Conservation (phyloP, 2,888 invertebrate genomes). For the Arctia plantaginis region DNA sequence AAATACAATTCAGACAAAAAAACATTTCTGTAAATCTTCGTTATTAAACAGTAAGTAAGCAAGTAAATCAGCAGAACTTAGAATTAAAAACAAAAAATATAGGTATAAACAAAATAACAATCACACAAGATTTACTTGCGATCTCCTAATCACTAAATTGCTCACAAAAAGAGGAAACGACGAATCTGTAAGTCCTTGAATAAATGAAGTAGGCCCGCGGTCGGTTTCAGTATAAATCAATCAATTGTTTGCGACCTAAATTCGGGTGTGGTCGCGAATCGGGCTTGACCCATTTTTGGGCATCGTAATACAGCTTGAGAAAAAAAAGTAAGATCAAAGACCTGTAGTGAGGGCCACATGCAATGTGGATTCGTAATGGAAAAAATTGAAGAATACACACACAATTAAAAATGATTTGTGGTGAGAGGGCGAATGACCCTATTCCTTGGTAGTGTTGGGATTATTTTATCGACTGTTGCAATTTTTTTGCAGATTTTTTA, state of each 20-base stretch:
- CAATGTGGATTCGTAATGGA: slow-evolving; percentile 71
- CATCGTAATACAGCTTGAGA: slow-evolving; percentile 62
- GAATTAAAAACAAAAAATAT: not conserved
- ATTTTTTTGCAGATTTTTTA: slow-evolving; percentile 4
- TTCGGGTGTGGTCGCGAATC: slow-evolving; percentile 60
- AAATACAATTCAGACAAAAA: not conserved
- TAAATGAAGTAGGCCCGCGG: slow-evolving; percentile 27
- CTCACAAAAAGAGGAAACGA: slow-evolving; percentile 31
- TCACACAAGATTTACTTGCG: not conserved
- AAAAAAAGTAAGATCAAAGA: slow-evolving; percentile 68
- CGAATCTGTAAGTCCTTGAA: slow-evolving; percentile 42
- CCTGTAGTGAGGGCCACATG: slow-evolving; percentile 60
- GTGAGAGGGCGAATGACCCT: slow-evolving; percentile 81
- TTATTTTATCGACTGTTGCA: slow-evolving; percentile 38
- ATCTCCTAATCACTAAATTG: slow-evolving; percentile 16
- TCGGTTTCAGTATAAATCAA: slow-evolving; percentile 62
- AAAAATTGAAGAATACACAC: slow-evolving; percentile 79
- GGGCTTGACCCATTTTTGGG: slow-evolving; percentile 77
- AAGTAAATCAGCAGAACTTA: not conserved
- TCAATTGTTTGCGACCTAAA: slow-evolving; percentile 75
- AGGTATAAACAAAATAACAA: not conserved
- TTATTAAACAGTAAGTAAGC: too few species aligned
- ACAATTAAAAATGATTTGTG: slow-evolving; percentile 85
- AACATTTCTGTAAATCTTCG: too few species aligned
- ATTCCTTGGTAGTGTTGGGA: slow-evolving; percentile 71